Base-by-base conservation (phyloP, 2,113 vertebrate genomes). In the Saccopteryx bilineata region DNA sequence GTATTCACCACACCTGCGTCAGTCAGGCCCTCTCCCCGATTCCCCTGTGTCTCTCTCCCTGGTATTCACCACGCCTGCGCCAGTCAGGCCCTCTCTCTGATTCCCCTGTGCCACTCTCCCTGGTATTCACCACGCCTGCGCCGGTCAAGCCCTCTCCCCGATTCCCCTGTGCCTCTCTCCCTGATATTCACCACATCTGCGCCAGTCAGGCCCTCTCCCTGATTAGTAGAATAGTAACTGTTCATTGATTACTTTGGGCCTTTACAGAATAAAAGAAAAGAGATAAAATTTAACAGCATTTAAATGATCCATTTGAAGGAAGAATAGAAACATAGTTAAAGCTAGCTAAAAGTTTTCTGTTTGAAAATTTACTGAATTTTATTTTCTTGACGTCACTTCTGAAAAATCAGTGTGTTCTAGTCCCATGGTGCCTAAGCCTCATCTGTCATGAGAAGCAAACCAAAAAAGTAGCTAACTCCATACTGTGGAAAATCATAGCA, bases 361-460 rank as follows among this genome's bases (percentile, higher is more conserved):
- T 95, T 92, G 48, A 84, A 90, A 84, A 66, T 66, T 61, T 28
- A 33, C 26, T n/a, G 28, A 82, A 65, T 89, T 84, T 28, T 31
- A 21, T 94, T 92, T 84, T 39, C 33, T 11, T 89, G 23, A 39
- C 23, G 33, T 28, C 69, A 52, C 68, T 92, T 28, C 84, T 91
- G 19, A 91, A 31, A 94, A 90, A 14, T 84, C 17, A 74, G 9
- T 60, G 19, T 56, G 54, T 93, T 90, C 89, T 58, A 74, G 58
- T 94, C 33, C 24, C 17, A 0, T 61, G 28, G 18, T 66, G 14
- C 26, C 18, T 69, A 56, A 19, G 50, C 58, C 11, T 92, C 23
- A 52, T 84, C 85, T 97, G 18, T 87, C 14, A 11, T 7, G 9
- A 83, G 39, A 87, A 88, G 12, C 46, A 97, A 96, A 54, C 63